These are phyloP conservation scores for Ornithoptera priamus DNA, from an alignment of 2,888 invertebrate species.

Conservation along the genomic window DNA sequence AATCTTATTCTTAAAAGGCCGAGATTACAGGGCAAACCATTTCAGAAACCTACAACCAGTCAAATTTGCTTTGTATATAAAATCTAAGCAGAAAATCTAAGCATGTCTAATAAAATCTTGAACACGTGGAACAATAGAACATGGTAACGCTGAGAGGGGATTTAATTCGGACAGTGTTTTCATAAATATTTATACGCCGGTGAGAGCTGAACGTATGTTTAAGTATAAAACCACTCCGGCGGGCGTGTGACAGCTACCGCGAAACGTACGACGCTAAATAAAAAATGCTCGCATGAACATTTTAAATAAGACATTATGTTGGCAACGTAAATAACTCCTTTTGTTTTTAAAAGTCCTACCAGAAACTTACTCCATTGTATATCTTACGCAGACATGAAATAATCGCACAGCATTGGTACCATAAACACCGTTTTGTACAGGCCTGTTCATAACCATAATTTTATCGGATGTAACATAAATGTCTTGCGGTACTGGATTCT, in stretches of 20 bases:
- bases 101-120: constrained; percentile 24
- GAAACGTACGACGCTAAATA: constrained; percentile 44
- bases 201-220: constrained; percentile 50
- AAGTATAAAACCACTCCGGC: constrained; percentile 37
- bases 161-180: constrained; percentile 54
- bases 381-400: neutral
- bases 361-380: constrained; percentile 1
- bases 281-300: constrained; percentile 32
- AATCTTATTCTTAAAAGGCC: too few species aligned
- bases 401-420: neutral
- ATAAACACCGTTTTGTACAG: too few species aligned
- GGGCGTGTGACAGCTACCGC: constrained; percentile 52
- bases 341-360: constrained; percentile 13
- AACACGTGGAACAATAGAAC: constrained; percentile 38
- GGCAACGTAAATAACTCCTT: constrained; percentile 18
- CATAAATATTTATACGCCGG: constrained; percentile 58
- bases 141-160: constrained; percentile 43
- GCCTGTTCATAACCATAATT: too few species aligned
- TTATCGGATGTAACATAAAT: neutral
- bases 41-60: too few species aligned
- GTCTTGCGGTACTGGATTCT: too few species aligned
- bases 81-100: constrained; percentile 8
- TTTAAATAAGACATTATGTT: constrained; percentile 28
- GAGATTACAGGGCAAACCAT: too few species aligned
- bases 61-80: neutral